Evolutionary conservation across 53 echinoderm and acorn worm genomes (phyloP).

Genomic region (Apostichopus leukothele): DNA sequence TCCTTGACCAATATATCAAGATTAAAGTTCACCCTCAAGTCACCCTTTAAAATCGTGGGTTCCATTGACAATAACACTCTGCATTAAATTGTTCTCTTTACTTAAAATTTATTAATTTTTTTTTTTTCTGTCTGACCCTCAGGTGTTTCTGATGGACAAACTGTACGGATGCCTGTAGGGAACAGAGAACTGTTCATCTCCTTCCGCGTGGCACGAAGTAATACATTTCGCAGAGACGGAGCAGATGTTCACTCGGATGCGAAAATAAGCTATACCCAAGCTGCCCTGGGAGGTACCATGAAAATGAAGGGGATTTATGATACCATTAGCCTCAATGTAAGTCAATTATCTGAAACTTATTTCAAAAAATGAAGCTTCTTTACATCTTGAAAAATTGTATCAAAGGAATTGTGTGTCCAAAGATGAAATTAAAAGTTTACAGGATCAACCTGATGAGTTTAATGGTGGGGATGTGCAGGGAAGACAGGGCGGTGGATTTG

Average conservation of each 20-base stretch:
- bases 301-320: conserved; percentile 95
- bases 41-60: too few relatives aligned
- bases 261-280: conserved; percentile 82
- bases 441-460: too few relatives aligned
- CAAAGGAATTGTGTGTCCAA: too few relatives aligned
- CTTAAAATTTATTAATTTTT: neutral
- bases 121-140: neutral
- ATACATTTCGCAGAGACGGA: conserved; percentile 83
- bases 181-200: conserved; percentile 90
- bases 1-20: too few relatives aligned
- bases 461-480: too few relatives aligned
- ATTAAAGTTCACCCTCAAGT: too few relatives aligned
- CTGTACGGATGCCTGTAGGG: conserved; percentile 95
- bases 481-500: too few relatives aligned
- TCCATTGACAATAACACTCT: too few relatives aligned
- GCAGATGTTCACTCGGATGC: conserved; percentile 94
- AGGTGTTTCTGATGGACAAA: conserved; percentile 99
- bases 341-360: conserved; percentile 19
- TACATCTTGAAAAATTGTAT: too few relatives aligned
- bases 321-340: conserved; percentile 75
- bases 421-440: too few relatives aligned
- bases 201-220: conserved; percentile 81
- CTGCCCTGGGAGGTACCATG: conserved; percentile 86
- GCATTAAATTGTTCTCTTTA: neutral
- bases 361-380: too few relatives aligned